Percentiles rank a stretch among this genome's conserved stretches.
Evolutionary conservation across 2,888 invertebrate genomes (phyloP).

Genomic region (Ennomos quercinarius): DNA sequence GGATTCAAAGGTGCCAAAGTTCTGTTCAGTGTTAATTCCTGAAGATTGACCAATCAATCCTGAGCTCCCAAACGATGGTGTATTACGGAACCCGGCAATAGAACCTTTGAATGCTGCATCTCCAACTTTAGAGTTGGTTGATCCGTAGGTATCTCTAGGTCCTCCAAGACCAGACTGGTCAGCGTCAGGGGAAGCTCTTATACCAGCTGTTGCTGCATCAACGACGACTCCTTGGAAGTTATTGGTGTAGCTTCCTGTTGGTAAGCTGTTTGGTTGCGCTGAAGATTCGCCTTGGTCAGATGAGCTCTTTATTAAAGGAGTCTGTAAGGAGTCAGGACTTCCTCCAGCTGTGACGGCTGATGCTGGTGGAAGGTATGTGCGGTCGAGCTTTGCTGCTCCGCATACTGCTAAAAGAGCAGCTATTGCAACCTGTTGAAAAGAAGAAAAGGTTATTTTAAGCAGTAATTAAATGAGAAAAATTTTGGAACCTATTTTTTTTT

Average conservation of each 20-base stretch:
- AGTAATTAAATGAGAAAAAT: too few relatives aligned
- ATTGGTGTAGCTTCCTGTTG: conserved; percentile 70
- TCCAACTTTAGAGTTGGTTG: conserved; percentile 74
- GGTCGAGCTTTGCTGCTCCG: conserved; percentile 69
- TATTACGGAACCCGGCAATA: conserved; percentile 44
- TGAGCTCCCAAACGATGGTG: conserved; percentile 22
- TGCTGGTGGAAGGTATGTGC: conserved; percentile 67
- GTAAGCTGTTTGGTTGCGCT: conserved; percentile 44
- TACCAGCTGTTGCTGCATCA: conserved; percentile 70
- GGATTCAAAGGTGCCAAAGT: conserved; percentile 30
- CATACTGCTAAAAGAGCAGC: conserved; percentile 72
- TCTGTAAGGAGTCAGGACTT: conserved; percentile 56
- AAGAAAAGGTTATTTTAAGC: neutral
- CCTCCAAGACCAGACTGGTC: conserved; percentile 66
- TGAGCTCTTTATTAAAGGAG: conserved; percentile 53
- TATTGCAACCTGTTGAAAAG: conserved; percentile 60
- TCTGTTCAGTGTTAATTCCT: conserved; percentile 18
- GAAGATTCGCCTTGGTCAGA: conserved; percentile 54
- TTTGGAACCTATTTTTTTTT: too few relatives aligned
- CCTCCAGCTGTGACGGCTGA: conserved; percentile 71
- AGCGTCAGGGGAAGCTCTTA: conserved; percentile 57
- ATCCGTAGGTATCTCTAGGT: conserved; percentile 70
- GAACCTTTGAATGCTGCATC: conserved; percentile 68
- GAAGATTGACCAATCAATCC: conserved; percentile 20
- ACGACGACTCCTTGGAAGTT: conserved; percentile 76